Evolutionary conservation across 2,113 vertebrate species (phyloP), one percentile per base, ranked within the genome.

Genomic region (Theristicus caerulescens): DNA sequence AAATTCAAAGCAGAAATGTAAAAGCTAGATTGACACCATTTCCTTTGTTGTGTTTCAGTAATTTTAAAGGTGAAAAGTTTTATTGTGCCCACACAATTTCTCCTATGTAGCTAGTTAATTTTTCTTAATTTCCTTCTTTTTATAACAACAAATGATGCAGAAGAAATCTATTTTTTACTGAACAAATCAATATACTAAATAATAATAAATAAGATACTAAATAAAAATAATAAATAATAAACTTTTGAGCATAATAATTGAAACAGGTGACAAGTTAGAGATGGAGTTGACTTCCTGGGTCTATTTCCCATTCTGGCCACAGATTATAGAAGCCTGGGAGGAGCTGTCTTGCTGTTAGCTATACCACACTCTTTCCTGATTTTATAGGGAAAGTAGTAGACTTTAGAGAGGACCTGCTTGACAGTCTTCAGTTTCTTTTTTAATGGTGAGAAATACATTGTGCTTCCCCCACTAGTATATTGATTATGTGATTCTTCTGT

Each of bases 391-490:
- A 79, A 77, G 31, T 13, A 67, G 31, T 8, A 59, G 62, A 52
- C 8, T 69, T 72, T 61, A n/a, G 27, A 69, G 16, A 52, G 9
- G 13, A 0, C 4, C 26, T 70, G 6, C 9, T 90, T 54, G 61
- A 2, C 27, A 40, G 25, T 17, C 14, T 21, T 82, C 9, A 44
- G 10, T 40, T 85, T 87, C 36, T 74, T 78, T 87, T 61, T 62
- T 46, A 85, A 8, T 29, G 31, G 15, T 58, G 18, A 3, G 2
- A 84, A 85, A 90, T 32, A 16, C 13, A 32, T 55, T 57, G 22
- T 42, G 27, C 24, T 26, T 46, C 2, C 11, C 3, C 1, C 0
- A 29, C 9, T 18, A 44, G 3, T 25, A 21, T 49, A 62, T 52
- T 66, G 16, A 13, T 76, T 77, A n/a, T 58, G 46, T 51, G 54